Base-by-base conservation (phyloP, 2,888 invertebrate species). In the Morpho deidamia region DNA sequence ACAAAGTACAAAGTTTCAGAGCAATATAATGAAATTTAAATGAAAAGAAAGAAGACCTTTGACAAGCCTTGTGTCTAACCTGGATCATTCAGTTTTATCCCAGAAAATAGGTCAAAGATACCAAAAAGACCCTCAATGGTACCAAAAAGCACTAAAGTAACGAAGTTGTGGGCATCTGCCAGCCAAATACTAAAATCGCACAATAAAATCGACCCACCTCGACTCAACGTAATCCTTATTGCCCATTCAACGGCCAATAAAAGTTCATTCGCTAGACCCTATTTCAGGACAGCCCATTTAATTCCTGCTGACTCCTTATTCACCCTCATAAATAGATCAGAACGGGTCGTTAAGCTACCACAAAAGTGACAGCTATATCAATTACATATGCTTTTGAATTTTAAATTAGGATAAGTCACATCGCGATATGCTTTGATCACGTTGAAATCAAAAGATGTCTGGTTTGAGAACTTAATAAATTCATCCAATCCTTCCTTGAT, bases 261-360 rank as follows among this genome's bases (percentile, higher is more conserved):
- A 48, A 48, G 47, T n/a, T 10, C 37, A 37, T 37, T 37, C n/a
- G 33, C 12, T 34, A 47, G 12, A 33, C 33, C 23, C 11, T 32
- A 48, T 40, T 48, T 48, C 40, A 32, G 39, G 40, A 39, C 33
- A 39, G 12, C 11, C 47, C 47, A 34, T 48, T 48, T 40, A 7
- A 40, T 23, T 40, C 7, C 8, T 23, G 47, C 47, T 40, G 47
- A 40, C 39, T 48, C 47, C 12, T 48, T 48, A 39, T 33, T 33
- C 14, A 48, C 47, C 47, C 47, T 48, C 47, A 32, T 48, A 48
- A 48, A 48, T 40, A 33, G 40, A 40, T 32, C 40, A 32, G 11
- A 34, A 48, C 33, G 40, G 34, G 12, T 40, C 47, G 10, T 48
- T 48, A 40, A 40, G 1, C 33, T 23, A 23, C 32, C 32, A 7